Base-by-base conservation (phyloP, 30 jellyfish, hydroid and myxozoan genomes). In the Aurelia sp. region DNA sequence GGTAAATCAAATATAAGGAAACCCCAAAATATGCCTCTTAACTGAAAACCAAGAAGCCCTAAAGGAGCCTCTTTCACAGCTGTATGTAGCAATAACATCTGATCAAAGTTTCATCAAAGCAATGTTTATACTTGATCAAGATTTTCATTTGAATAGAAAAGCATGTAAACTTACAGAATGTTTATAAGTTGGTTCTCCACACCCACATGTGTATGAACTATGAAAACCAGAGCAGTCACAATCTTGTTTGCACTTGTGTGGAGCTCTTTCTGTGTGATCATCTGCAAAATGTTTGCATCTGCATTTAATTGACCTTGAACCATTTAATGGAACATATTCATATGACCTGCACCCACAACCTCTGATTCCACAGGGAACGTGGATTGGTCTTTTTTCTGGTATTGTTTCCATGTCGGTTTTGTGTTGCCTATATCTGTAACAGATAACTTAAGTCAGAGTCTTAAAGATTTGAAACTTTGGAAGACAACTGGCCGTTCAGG, bases 201-300 rank as follows among this genome's bases (percentile, higher is more conserved):
- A 95, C 8, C 99, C 99, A 77, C 99, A 95, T 3, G 96, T 89
- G 63, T 65, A 95, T 16, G 97, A 76, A 65, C 97, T 90, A 40
- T 75, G 78, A 60, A 95, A 95, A 6, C 77, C 72, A 62, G 64
- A 31, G 53, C 99, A 95, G 16, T 51, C 85, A 68, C 99, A 95
- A 5, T 73, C 87, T 44, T 86, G 86, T 51, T 69, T 77, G 85
- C 99, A 95, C 63, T 78, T 80, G 76, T 89, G 94, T 13, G 89
- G 89, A 30, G 93, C 97, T 44, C 73, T 59, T 38, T 63, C 90
- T 15, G 79, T 59, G 59, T 95, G 99, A 20, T 85, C 99, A 63
- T 81, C 92, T 40, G 99, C 90, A 59, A 85, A 63, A 70, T 95
- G 99, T 69, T 95, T 95, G 85, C 99, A 95, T 33, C 53, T 84